Evolutionary conservation across 2,113 vertebrate genomes (phyloP), one percentile per base, ranked within the genome.

Genomic region (Entelurus aequoreus): DNA sequence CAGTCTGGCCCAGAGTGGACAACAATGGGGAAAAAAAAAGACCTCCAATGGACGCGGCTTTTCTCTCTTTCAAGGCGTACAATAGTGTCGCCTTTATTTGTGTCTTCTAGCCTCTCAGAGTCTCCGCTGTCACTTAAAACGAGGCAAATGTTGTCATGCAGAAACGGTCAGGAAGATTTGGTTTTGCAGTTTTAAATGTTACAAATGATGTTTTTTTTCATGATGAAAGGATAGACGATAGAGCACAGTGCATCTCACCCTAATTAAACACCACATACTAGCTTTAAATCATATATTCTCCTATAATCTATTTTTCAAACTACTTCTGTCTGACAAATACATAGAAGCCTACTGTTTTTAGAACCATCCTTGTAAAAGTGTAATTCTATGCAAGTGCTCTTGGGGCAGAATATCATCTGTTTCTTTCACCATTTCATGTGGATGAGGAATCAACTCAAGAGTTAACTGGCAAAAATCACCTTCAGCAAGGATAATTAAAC

Each of bases 341-440:
- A 55, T 62, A 38, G 66, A 76, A 62, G 57, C 67, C 68, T 80
- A 80, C 78, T 75, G 81, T 82, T 80, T 84, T 80, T 81, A 86
- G 72, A 44, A 50, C 40, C 47, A 47, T 36, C 55, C 71, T 84
- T 74, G 75, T 85, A 54, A 88, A 85, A 77, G 13, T 76, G 78
- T 78, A 78, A 85, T 10, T 47, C 54, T 42, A 66, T 71, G 52
- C 76, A 76, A 37, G 64, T 66, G 61, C 54, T 77, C 66, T 68
- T 12, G 48, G 48, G 68, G 53, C 64, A 67, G 47, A 60, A 57
- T 55, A 65, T 55, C 60, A 46, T 77, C 28, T 57, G 28, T 28
- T 56, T 54, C 61, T 65, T 28, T 44, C 19, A 53, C 15, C 4
- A 10, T 54, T 13, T 65, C 75, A 65, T 63, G 6, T 44, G 5